Base-by-base conservation (phyloP, 2,113 vertebrate species). In the Chitala chitala region DNA sequence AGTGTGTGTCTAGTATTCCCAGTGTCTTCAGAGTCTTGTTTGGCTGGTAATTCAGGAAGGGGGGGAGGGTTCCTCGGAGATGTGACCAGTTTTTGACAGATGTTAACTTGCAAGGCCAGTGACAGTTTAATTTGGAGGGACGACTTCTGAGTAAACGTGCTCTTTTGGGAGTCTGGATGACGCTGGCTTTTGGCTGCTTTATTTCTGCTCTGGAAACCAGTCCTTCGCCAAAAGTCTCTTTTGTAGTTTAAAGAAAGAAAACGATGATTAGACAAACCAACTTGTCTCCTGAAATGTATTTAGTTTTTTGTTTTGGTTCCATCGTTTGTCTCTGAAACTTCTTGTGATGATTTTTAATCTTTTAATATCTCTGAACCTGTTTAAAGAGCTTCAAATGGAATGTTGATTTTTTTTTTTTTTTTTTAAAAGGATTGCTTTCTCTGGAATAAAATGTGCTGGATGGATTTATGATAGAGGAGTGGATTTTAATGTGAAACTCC, bases 21-120 rank as follows among this genome's bases (percentile, higher is more conserved):
- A 78, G 71, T 72, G 64, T 82, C 81, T 78, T 69, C 13, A 68
- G 74, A 75, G 83, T 40, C 71, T 58, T 71, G 74, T 83, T 75
- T 48, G 68, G 55, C 66, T 78, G 65, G 79, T 22, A 13, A 31
- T 75, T 76, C 31, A 9, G 31, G 61, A 64, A 29, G 54, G 53
- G 77, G 64, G 64, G 74, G 69, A 51, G 29, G 46, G 69, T 65
- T 71, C 22, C 46, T 59, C 54, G 17, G 8, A 3, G 29, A 75
- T 87, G 81, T 82, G 82, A 86, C 84, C 85, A 82, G 78, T 82
- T 82, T 87, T 85, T 86, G 82, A 78, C 48, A 40, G 33, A 46
- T 29, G 22, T 22, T 66, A 53, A 36, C 56, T 74, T 68, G 29
- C n/a, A 33, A 46, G 48, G 68, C 68, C 38, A 33, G 17, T 66